Conservation (phyloP, 2,113 vertebrate genomes). For the Turdus rufiventris region DNA sequence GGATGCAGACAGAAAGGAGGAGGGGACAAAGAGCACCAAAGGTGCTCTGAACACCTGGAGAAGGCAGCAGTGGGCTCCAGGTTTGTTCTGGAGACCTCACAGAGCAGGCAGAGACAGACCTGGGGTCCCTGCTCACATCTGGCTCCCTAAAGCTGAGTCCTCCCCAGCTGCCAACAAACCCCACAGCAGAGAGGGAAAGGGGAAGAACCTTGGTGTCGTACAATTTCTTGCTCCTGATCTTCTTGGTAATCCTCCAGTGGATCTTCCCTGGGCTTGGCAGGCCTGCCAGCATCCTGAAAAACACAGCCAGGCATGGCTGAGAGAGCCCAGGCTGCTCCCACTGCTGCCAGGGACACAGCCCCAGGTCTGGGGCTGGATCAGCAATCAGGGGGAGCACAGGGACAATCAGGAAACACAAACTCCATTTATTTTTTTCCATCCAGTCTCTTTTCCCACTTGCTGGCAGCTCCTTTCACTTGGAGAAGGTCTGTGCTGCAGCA, state of each 20-base stretch:
- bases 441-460: neutral
- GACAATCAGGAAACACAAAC: neutral
- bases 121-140: neutral
- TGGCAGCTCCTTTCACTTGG: neutral
- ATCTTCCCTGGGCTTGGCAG: conserved; percentile 22
- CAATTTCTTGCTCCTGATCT: conserved; percentile 69
- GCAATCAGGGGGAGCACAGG: neutral
- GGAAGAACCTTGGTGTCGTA: conserved; percentile 58
- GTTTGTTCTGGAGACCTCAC: neutral
- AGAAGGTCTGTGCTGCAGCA: neutral
- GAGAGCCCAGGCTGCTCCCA: neutral
- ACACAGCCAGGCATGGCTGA: neutral
- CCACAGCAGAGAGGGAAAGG: conserved; percentile 14
- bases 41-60: neutral
- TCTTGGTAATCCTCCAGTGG: conserved; percentile 51
- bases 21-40: neutral
- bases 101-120: neutral
- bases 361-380: neutral
- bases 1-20: neutral
- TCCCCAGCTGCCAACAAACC: neutral
- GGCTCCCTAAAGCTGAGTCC: neutral
- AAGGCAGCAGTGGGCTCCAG: neutral
- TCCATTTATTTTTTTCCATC: neutral
- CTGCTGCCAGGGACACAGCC: neutral
- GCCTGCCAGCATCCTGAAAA: conserved; percentile 7